Percentiles rank a stretch among this genome's conserved stretches.
phyloP scores from a whole-genome alignment of 1,140 invertebrate genomes.

The Aphelenchoides besseyi region DNA sequence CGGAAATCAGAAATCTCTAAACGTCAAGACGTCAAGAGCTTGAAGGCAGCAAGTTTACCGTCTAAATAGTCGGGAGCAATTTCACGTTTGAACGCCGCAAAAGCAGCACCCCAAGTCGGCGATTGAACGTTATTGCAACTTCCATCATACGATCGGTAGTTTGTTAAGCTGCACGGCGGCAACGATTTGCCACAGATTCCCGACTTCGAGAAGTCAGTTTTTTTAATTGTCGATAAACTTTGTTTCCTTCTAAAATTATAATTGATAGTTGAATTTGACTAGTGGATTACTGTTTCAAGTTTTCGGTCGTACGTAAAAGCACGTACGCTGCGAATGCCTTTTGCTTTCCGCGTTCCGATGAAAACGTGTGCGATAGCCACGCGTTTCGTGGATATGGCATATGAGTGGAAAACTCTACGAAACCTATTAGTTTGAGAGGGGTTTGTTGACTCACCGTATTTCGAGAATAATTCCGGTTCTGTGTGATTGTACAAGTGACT shows the following conservation, averaged over 20 bases:
- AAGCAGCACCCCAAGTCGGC: constrained; percentile 33
- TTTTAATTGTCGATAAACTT: not conserved
- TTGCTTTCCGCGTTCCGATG: not conserved
- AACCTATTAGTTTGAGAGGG: not conserved
- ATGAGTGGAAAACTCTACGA: not conserved
- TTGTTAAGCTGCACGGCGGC: not conserved
- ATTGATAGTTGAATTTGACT: not conserved
- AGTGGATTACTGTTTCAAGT: not conserved
- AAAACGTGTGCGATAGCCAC: constrained; percentile 15
- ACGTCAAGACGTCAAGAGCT: not conserved
- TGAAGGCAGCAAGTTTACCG: constrained; percentile 41
- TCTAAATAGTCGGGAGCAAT: constrained; percentile 41
- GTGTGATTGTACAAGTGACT: constrained; percentile 9
- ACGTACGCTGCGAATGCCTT: constrained; percentile 11
- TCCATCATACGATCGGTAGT: constrained; percentile 40
- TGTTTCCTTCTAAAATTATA: not conserved
- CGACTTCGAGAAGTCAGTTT: not conserved
- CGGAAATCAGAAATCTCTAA: constrained; percentile 43
- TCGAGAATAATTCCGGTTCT: constrained; percentile 10
- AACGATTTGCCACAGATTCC: not conserved
- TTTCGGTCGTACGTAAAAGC: not conserved
- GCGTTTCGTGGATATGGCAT: constrained; percentile 15
- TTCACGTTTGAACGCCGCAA: constrained; percentile 36
- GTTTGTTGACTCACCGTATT: constrained; percentile 2
- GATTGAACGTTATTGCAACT: constrained; percentile 43